A percentile compares a stretch with the other conserved stretches of the same genome.
These are phyloP conservation scores for Hemicordylus capensis DNA, from an alignment of 2,113 vertebrate species.

Conservation along the genomic window DNA sequence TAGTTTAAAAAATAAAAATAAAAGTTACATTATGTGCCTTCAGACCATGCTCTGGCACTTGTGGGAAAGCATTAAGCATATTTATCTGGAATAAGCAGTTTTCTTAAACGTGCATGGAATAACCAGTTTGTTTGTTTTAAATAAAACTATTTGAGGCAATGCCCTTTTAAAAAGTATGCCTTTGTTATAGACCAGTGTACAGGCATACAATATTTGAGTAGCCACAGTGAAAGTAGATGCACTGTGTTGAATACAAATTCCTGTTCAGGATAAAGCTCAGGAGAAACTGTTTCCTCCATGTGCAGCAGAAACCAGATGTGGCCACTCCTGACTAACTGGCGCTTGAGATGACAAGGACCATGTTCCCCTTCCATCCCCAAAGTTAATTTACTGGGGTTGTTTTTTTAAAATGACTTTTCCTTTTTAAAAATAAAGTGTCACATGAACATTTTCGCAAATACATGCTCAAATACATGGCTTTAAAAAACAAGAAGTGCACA, in stretches of 20 bases:
- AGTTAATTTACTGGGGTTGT: not conserved
- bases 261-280: not conserved
- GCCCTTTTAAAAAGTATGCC: no score
- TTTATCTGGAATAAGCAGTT: not conserved
- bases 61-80: not conserved
- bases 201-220: not conserved
- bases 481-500: not conserved
- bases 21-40: not conserved
- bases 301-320: not conserved
- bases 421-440: not conserved
- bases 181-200: no score
- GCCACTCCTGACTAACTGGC: not conserved
- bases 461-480: no score
- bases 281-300: not conserved
- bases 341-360: not conserved
- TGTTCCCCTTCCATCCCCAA: not conserved
- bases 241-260: not conserved
- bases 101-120: not conserved
- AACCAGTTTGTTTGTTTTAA: constrained; percentile 17
- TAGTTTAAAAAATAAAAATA: no score
- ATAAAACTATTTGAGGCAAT: not conserved
- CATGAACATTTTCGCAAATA: not conserved
- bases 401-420: not conserved
- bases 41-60: not conserved
- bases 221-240: no score